Percentiles rank a stretch among this genome's conserved stretches.
phyloP scores from a whole-genome alignment of 2,888 invertebrate species.

The Drosophila aldrichi region DNA sequence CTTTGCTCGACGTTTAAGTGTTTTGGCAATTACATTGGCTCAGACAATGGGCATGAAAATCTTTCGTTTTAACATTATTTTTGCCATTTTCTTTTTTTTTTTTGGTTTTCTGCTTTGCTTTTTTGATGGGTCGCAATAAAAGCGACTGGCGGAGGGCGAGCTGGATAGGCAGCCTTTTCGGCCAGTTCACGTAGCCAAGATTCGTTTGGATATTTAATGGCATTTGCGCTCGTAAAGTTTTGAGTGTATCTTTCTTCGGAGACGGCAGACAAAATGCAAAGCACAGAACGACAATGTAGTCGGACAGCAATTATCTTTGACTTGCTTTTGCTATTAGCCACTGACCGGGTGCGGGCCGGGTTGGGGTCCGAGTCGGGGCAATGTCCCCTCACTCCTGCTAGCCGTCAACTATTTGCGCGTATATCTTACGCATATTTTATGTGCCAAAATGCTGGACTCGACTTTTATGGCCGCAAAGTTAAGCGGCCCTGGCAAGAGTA shows the following conservation, averaged over 20 bases:
- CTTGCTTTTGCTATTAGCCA: constrained; percentile 75
- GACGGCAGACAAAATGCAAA: constrained; percentile 56
- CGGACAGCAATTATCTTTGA: constrained; percentile 72
- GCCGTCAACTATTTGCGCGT: constrained; percentile 61
- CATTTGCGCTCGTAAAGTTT: constrained; percentile 72
- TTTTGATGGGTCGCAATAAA: constrained; percentile 70
- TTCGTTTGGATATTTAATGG: constrained; percentile 72
- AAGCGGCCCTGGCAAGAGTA: constrained; percentile 28
- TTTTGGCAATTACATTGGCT: constrained; percentile 55
- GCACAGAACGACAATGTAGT: constrained; percentile 60
- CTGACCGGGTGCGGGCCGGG: constrained; percentile 44
- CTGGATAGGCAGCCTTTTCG: constrained; percentile 16
- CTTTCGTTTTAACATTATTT: constrained; percentile 57
- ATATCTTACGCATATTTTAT: constrained; percentile 76
- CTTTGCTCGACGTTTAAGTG: constrained; percentile 4
- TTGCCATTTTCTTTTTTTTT: background rate
- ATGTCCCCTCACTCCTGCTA: background rate
- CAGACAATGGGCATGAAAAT: constrained; percentile 67
- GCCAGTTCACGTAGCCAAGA: constrained; percentile 62
- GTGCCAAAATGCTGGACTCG: constrained; percentile 42
- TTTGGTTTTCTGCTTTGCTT: too few species aligned
- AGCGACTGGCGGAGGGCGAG: constrained; percentile 29
- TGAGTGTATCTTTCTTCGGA: constrained; percentile 65
- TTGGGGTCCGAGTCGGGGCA: background rate
- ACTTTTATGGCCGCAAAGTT: constrained; percentile 44